phyloP scores from a whole-genome alignment of 2,113 vertebrate species.

The Gallinago media region DNA sequence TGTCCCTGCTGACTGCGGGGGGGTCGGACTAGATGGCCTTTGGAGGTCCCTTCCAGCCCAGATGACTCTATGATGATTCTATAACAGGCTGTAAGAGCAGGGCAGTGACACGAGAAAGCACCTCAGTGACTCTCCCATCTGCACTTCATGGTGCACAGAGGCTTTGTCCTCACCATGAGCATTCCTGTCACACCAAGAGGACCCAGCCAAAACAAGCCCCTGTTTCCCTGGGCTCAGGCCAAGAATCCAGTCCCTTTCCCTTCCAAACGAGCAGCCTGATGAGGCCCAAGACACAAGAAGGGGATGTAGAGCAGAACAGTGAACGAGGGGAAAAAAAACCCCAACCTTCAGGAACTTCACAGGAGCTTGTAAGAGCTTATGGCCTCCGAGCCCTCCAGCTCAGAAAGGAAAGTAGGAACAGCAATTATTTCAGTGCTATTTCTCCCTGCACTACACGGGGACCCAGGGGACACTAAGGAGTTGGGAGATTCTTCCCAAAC shows the following conservation, averaged over 20 bases:
- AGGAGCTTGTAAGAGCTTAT: not conserved
- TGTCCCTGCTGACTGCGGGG: no score
- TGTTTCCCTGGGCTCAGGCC: not conserved
- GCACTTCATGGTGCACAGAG: accelerated
- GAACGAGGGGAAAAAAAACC: not conserved
- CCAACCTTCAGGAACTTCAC: not conserved
- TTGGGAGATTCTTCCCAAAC: not conserved
- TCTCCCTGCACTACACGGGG: accelerated
- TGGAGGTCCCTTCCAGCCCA: no score
- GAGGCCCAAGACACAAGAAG: not conserved
- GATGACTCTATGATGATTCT: no score
- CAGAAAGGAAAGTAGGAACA: not conserved
- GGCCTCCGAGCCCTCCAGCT: not conserved
- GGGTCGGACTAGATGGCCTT: no score
- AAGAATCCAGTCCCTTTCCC: not conserved
- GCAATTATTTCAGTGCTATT: not conserved
- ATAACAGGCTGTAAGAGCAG: not conserved
- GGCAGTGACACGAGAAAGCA: not conserved
- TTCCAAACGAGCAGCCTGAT: not conserved
- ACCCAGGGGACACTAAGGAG: not conserved
- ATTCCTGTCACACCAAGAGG: not conserved
- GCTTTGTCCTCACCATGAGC: not conserved
- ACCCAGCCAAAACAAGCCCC: not conserved
- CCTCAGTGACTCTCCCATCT: not conserved
- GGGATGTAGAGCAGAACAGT: not conserved